These are phyloP conservation scores for Rhynchonema sp. DNA, from an alignment of 2,888 invertebrate genomes.

Conservation along the genomic window DNA sequence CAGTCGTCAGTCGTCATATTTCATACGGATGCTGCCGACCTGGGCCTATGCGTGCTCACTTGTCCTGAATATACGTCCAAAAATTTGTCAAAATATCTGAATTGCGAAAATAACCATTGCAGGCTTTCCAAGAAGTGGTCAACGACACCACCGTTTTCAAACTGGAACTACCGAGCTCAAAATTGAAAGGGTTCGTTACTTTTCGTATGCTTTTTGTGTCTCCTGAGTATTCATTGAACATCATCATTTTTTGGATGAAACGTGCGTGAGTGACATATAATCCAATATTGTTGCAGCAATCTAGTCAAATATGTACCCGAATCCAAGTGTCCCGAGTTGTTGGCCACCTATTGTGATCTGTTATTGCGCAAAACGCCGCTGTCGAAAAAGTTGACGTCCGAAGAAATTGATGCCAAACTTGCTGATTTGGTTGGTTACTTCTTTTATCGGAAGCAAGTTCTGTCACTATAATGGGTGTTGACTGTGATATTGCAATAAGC, in stretches of 20 bases:
- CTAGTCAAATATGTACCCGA: conserved; percentile 36
- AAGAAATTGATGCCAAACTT: conserved; percentile 82
- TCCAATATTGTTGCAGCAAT: neutral
- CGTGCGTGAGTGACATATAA: neutral
- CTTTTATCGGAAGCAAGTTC: too few species aligned
- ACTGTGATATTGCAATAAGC: too few species aligned
- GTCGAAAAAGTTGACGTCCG: conserved; percentile 81
- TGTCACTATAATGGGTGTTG: too few species aligned
- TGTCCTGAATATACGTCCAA: too few species aligned
- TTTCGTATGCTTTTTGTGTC: too few species aligned
- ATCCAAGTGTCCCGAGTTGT: conserved; percentile 90
- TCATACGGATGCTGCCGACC: too few species aligned
- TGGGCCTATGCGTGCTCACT: too few species aligned
- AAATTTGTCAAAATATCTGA: too few species aligned
- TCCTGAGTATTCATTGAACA: too few species aligned
- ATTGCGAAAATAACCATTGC: conserved; percentile 9
- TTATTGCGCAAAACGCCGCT: conserved; percentile 80
- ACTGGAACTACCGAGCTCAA: conserved; percentile 36
- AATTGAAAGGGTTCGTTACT: neutral
- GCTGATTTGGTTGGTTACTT: conserved; percentile 55
- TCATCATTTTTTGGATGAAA: too few species aligned
- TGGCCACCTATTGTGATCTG: conserved; percentile 99
- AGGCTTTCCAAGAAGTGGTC: conserved; percentile 82
- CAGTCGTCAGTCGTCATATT: too few species aligned
- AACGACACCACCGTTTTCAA: conserved; percentile 79